A percentile compares a stretch with the other conserved stretches of the same genome.
These are phyloP conservation scores for Harpagus bidentatus DNA, from an alignment of 2,113 vertebrate species.

Conservation along the genomic window DNA sequence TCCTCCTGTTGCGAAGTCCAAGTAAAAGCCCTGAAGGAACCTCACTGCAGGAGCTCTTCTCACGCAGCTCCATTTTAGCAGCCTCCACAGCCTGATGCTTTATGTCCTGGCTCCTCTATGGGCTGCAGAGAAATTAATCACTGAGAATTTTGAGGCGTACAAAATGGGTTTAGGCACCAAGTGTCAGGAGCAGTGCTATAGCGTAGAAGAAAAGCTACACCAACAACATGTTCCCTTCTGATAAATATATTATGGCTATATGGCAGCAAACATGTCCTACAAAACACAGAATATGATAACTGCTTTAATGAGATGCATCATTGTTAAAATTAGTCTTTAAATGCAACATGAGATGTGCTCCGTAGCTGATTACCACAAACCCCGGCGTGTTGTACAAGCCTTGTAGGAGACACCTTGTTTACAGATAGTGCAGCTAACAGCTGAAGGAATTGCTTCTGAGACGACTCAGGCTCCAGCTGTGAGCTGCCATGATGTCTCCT, in stretches of 20 bases:
- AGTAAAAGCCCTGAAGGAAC: neutral
- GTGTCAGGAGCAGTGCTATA: neutral
- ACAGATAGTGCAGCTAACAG: neutral
- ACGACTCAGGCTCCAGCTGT: neutral
- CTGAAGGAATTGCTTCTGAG: neutral
- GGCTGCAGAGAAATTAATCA: neutral
- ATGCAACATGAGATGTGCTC: neutral
- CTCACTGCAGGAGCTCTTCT: neutral
- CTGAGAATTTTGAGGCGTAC: neutral
- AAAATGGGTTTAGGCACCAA: neutral
- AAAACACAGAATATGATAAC: neutral
- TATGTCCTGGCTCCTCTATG: neutral
- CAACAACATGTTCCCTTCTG: neutral
- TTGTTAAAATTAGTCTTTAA: neutral
- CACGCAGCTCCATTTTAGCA: accelerated
- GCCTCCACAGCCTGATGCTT: neutral
- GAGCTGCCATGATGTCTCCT: neutral
- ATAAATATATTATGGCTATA: neutral
- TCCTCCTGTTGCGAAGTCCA: neutral
- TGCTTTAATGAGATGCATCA: neutral
- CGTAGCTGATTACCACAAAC: neutral
- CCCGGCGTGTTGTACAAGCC: accelerated
- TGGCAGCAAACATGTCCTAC: neutral
- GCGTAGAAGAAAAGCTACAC: neutral
- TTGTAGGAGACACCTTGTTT: neutral